Conservation (phyloP, 53 echinoderm and acorn worm species). For the Antedon mediterranea region DNA sequence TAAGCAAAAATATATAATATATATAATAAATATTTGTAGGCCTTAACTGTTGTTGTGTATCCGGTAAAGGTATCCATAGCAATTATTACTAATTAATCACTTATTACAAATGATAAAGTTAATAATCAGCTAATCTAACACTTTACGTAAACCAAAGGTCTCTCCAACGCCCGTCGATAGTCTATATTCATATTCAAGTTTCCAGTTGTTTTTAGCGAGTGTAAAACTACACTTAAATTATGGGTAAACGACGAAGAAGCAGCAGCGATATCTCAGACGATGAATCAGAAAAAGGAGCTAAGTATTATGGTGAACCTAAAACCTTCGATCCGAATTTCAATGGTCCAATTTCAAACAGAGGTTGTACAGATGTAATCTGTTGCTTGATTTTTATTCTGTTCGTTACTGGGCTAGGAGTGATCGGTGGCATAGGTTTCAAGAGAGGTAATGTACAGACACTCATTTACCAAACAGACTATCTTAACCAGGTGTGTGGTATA, state of each 20-base stretch:
- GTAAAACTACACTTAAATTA: background rate
- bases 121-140: too few relatives aligned
- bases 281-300: constrained; percentile 13
- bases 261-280: constrained; percentile 6
- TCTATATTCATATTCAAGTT: too few relatives aligned
- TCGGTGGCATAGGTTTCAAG: constrained; percentile 42
- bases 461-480: constrained; percentile 64
- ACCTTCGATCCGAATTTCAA: constrained; percentile 53
- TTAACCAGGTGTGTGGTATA: constrained; percentile 52
- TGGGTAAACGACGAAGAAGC: constrained; percentile 10
- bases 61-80: too few relatives aligned
- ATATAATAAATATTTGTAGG: too few relatives aligned
- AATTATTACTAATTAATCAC: too few relatives aligned
- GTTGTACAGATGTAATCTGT: constrained; percentile 88
- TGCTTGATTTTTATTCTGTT: constrained; percentile 60
- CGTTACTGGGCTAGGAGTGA: constrained; percentile 41
- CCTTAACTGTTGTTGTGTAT: too few relatives aligned
- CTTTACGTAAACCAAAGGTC: too few relatives aligned
- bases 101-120: too few relatives aligned
- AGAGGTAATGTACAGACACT: constrained; percentile 64
- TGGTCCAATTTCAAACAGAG: constrained; percentile 69
- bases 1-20: too few relatives aligned
- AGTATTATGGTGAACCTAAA: constrained; percentile 66
- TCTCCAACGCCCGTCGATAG: too few relatives aligned
- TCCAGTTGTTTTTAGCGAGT: too few relatives aligned